Conservation (phyloP, 2,888 invertebrate genomes). For the Toxonevra muliebris region DNA sequence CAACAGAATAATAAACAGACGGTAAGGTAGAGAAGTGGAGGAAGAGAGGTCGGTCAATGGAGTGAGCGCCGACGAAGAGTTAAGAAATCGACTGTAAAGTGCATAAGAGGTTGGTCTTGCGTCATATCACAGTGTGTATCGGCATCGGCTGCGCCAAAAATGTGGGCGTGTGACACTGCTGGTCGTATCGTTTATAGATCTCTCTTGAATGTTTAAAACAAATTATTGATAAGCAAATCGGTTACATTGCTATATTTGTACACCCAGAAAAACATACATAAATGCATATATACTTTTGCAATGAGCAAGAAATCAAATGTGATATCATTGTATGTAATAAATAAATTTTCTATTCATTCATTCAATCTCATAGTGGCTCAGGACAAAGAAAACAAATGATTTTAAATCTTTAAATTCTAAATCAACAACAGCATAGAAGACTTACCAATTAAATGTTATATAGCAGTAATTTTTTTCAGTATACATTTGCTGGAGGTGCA, state of each 20-base stretch:
- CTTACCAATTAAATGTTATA: too few relatives aligned
- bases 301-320: neutral
- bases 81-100: too few relatives aligned
- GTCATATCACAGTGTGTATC: neutral
- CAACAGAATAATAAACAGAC: too few relatives aligned
- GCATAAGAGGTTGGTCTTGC: too few relatives aligned
- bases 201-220: slow-evolving; percentile 52
- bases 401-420: too few relatives aligned
- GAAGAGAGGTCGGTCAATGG: too few relatives aligned
- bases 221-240: slow-evolving; percentile 57
- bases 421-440: too few relatives aligned
- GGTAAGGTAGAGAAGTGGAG: too few relatives aligned
- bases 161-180: slow-evolving; percentile 64
- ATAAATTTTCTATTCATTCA: neutral
- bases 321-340: slow-evolving; percentile 2
- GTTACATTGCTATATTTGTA: slow-evolving; percentile 42
- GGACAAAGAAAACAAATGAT: too few relatives aligned
- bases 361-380: neutral
- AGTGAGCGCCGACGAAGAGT: too few relatives aligned
- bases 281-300: neutral
- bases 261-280: neutral
- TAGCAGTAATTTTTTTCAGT: slow-evolving; percentile 38
- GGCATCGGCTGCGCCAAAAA: slow-evolving; percentile 57
- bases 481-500: slow-evolving; percentile 59
- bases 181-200: slow-evolving; percentile 60